These are phyloP conservation scores for Drosophila kepulauana DNA, from an alignment of 1,140 invertebrate genomes.

Conservation along the genomic window DNA sequence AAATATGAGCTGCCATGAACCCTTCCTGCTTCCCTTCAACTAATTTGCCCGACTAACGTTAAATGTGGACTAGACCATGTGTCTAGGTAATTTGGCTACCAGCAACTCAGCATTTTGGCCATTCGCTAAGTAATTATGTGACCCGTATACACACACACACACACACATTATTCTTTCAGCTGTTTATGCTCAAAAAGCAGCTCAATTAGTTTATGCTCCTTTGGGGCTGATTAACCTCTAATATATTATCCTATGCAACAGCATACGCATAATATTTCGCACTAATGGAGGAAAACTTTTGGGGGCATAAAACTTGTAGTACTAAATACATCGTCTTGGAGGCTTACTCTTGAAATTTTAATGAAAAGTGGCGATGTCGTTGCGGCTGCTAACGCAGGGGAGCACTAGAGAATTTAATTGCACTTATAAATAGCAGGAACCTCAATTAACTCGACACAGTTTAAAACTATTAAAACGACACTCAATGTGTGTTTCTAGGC, in stretches of 20 bases:
- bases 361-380: background rate
- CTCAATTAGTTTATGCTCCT: conserved; percentile 30
- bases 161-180: conserved; percentile 25
- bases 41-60: conserved; percentile 19
- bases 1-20: conserved; percentile 64
- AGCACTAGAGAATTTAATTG: conserved; percentile 2
- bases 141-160: conserved; percentile 4
- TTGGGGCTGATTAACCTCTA: conserved; percentile 7
- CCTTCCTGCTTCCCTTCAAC: conserved; percentile 34
- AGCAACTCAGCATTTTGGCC: conserved; percentile 16
- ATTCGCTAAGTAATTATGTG: conserved; percentile 27
- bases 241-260: background rate
- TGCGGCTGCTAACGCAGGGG: background rate
- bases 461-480: conserved; percentile 23
- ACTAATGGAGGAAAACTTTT: conserved; percentile 7
- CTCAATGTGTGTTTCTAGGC: background rate
- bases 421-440: background rate
- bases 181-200: conserved; percentile 14
- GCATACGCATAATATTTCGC: conserved; percentile 1
- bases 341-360: background rate
- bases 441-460: conserved; percentile 16
- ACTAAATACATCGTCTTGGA: background rate
- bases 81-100: conserved; percentile 39
- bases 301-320: background rate
- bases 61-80: conserved; percentile 26